Conservation (phyloP, 1,140 invertebrate species). For the Rhagoletis pomonella region DNA sequence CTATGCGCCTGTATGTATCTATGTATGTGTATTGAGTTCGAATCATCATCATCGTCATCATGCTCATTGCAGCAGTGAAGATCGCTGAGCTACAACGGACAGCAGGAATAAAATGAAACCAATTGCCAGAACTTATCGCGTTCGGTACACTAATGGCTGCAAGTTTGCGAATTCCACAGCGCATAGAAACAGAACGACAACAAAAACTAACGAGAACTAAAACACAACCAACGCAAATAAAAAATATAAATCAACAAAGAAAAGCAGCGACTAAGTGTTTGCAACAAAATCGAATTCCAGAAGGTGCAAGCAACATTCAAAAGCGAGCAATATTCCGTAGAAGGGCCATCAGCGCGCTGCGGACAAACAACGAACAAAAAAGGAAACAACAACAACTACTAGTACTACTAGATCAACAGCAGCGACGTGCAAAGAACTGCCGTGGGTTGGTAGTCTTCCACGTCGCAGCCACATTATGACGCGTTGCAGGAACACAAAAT, state of each 20-base stretch:
- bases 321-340: neutral
- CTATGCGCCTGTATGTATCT: neutral
- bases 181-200: slow-evolving; percentile 30
- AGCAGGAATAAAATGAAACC: slow-evolving; percentile 40
- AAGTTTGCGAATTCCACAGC: slow-evolving; percentile 18
- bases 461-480: slow-evolving; percentile 41
- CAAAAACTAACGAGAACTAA: neutral
- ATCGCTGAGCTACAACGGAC: neutral
- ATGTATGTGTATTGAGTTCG: neutral
- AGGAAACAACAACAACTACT: neutral
- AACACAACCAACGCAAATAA: neutral
- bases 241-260: neutral
- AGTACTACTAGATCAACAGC: neutral
- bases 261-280: slow-evolving; percentile 29
- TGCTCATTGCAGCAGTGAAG: neutral
- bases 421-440: neutral
- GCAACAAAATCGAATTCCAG: slow-evolving; percentile 22
- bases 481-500: slow-evolving; percentile 45
- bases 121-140: slow-evolving; percentile 49
- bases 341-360: neutral
- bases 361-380: neutral
- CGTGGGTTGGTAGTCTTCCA: slow-evolving; percentile 14
- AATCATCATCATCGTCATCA: neutral
- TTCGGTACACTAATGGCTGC: slow-evolving; percentile 51
- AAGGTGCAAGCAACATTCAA: slow-evolving; percentile 1